Percentiles rank a stretch among this genome's conserved stretches.
phyloP scores from a whole-genome alignment of 2,113 vertebrate species.

The Herpailurus yagouaroundi region DNA sequence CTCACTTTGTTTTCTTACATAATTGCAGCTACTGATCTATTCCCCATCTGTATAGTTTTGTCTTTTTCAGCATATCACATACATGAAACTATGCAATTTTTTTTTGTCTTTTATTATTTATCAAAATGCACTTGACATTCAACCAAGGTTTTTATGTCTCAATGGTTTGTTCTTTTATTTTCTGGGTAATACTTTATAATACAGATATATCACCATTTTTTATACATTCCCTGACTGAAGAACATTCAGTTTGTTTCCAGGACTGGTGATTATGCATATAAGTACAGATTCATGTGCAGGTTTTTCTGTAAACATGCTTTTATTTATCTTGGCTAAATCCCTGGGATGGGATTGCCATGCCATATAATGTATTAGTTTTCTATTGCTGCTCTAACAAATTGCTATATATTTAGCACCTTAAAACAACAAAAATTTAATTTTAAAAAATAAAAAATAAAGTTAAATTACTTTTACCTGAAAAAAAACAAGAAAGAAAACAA shows the following conservation, averaged over 20 bases:
- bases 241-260: not conserved
- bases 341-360: not conserved
- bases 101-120: not conserved
- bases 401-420: not conserved
- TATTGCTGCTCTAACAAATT: not conserved
- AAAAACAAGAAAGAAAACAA: no score
- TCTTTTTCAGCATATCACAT: not conserved
- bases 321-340: not conserved
- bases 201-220: not conserved
- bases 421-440: not conserved
- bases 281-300: not conserved
- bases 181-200: not conserved
- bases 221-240: not conserved
- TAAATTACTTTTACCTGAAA: no score
- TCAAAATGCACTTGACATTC: not conserved
- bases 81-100: not conserved
- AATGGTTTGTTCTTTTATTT: not conserved
- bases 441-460: no score
- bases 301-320: not conserved
- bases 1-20: not conserved
- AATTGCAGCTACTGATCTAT: not conserved
- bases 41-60: not conserved
- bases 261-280: not conserved
- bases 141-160: not conserved
- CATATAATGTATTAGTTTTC: not conserved